Conservation (phyloP, 2,888 invertebrate species). For the Argyresthia albistria region DNA sequence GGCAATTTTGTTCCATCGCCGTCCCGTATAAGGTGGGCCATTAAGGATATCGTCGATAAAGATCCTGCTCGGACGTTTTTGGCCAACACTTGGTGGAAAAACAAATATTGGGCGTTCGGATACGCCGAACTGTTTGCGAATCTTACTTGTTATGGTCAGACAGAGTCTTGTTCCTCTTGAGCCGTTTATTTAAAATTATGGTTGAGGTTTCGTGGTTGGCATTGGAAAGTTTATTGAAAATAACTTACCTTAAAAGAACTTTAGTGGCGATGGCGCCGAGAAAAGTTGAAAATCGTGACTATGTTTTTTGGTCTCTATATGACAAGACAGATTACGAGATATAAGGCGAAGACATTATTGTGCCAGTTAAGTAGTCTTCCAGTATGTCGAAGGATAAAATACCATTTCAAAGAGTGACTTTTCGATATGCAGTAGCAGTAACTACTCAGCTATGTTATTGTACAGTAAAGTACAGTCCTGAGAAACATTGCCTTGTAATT, state of each 20-base stretch:
- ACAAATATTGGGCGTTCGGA: constrained; percentile 13
- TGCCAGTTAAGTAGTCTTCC: constrained; percentile 15
- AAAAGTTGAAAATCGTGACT: too few relatives aligned
- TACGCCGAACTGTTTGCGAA: background rate
- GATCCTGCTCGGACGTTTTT: constrained; percentile 12
- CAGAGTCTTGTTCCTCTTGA: background rate
- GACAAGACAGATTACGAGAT: constrained; percentile 18
- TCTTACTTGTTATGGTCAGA: background rate
- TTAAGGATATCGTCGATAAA: constrained; percentile 43
- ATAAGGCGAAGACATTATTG: constrained; percentile 26
- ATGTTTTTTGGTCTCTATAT: background rate
- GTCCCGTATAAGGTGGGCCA: constrained; percentile 35
- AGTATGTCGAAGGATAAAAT: constrained; percentile 10
- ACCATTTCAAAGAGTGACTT: constrained; percentile 15
- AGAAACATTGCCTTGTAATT: background rate
- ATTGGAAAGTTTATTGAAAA: too few relatives aligned
- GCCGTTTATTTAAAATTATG: constrained; percentile 12
- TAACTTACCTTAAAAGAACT: too few relatives aligned
- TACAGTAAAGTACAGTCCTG: background rate
- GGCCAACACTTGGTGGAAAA: constrained; percentile 11
- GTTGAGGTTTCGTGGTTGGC: too few relatives aligned
- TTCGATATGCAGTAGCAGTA: constrained; percentile 19
- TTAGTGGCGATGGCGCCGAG: too few relatives aligned
- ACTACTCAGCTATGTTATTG: constrained; percentile 13
- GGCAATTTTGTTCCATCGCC: constrained; percentile 20